Evolutionary conservation across 1,140 invertebrate genomes (phyloP).

Genomic region (Drosophila dunni): DNA sequence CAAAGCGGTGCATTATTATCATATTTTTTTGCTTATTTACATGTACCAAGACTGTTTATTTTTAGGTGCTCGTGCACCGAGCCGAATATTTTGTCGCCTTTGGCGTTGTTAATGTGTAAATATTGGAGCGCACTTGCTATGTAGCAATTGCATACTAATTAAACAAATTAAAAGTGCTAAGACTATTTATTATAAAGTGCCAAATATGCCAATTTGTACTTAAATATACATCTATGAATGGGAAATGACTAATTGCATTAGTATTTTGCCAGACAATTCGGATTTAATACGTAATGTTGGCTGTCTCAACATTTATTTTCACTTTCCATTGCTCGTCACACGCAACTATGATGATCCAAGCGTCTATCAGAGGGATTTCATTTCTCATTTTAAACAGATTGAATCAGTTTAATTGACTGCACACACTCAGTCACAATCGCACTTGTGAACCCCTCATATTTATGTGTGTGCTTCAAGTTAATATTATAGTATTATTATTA

Average conservation of each 20-base stretch:
- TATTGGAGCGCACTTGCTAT: background rate
- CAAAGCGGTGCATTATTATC: conserved; percentile 19
- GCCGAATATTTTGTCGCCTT: conserved; percentile 9
- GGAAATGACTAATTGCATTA: background rate
- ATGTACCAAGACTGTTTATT: conserved; percentile 47
- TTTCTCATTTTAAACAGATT: conserved; percentile 69
- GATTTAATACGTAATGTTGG: background rate
- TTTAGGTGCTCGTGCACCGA: conserved; percentile 38
- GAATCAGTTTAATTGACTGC: conserved; percentile 70
- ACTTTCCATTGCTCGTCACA: conserved; percentile 56
- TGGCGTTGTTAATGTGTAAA: background rate
- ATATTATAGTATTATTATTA: too few relatives aligned
- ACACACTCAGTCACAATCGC: background rate
- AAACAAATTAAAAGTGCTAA: conserved; percentile 2
- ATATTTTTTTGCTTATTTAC: conserved; percentile 49
- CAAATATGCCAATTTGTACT: background rate
- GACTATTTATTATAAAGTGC: background rate
- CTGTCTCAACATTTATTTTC: conserved; percentile 46
- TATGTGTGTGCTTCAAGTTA: too few relatives aligned
- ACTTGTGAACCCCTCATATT: too few relatives aligned
- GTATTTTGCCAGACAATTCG: background rate
- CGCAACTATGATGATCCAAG: conserved; percentile 26
- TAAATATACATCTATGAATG: background rate
- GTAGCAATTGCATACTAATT: background rate
- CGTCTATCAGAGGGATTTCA: conserved; percentile 54